Percentiles rank a stretch among this genome's conserved stretches.
These are phyloP conservation scores for Gallinago solitaria DNA, from an alignment of 2,797 vertebrate genomes.

Conservation along the genomic window DNA sequence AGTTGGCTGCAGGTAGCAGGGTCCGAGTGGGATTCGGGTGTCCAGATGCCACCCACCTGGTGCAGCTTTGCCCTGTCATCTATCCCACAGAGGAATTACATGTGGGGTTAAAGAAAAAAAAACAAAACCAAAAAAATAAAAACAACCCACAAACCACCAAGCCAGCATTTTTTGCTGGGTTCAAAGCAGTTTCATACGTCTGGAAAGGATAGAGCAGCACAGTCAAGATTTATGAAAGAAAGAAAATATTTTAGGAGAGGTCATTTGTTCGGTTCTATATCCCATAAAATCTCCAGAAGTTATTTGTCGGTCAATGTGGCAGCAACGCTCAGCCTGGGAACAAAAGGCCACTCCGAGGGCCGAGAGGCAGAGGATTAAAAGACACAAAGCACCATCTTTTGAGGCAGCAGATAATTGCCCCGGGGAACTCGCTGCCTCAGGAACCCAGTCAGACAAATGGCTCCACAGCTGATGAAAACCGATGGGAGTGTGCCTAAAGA, in stretches of 20 bases:
- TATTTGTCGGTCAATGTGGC: neutral
- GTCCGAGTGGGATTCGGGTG: accelerated
- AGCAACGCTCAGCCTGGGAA: neutral
- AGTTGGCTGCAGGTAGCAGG: neutral
- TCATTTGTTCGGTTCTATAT: neutral
- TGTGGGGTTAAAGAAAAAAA: neutral
- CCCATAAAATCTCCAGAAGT: neutral
- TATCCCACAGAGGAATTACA: neutral
- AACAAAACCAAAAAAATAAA: neutral
- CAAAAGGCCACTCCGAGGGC: neutral
- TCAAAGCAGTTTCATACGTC: neutral
- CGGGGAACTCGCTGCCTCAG: neutral
- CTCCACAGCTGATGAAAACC: neutral
- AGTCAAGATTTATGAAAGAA: neutral
- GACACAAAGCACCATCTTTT: neutral
- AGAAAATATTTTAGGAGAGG: neutral
- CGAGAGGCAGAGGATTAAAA: neutral
- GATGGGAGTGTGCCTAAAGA: neutral
- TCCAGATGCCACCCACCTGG: neutral
- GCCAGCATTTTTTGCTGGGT: neutral
- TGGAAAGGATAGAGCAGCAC: neutral
- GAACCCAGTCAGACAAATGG: accelerated
- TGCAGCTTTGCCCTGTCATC: neutral
- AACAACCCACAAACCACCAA: neutral
- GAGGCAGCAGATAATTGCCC: neutral